Percentiles rank a stretch among this genome's conserved stretches.
These are phyloP conservation scores for Sinotaia quadrata DNA, from an alignment of 2,888 invertebrate genomes.

Conservation along the genomic window DNA sequence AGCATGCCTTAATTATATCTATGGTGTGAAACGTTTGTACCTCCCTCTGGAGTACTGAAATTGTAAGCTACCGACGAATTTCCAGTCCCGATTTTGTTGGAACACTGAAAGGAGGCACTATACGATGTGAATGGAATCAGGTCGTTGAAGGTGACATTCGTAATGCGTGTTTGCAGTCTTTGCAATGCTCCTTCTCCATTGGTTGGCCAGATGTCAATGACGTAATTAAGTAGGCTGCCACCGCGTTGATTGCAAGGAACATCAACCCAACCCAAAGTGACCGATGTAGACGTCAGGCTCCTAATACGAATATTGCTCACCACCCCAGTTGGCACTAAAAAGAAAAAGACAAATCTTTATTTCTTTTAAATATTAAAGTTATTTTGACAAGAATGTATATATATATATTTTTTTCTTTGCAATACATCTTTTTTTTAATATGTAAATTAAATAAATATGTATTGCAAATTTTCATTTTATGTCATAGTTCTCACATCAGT, in stretches of 20 bases:
- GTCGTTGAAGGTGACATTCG: slow-evolving; percentile 7
- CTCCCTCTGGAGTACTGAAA: slow-evolving; percentile 55
- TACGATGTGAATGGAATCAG: slow-evolving; percentile 54
- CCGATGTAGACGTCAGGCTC: slow-evolving; percentile 32
- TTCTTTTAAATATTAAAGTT: too few species aligned
- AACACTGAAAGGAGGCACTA: slow-evolving; percentile 47
- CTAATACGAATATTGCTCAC: slow-evolving; percentile 35
- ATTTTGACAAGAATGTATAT: too few species aligned
- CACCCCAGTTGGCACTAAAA: too few species aligned
- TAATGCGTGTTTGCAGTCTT: slow-evolving; percentile 1
- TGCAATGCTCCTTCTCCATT: neutral
- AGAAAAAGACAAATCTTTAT: too few species aligned
- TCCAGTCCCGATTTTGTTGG: slow-evolving; percentile 48
- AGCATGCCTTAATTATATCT: too few species aligned
- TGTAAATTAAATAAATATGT: too few species aligned
- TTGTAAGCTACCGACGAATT: slow-evolving; percentile 34
- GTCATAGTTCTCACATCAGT: too few species aligned
- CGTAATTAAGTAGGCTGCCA: slow-evolving; percentile 46
- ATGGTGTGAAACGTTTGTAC: too few species aligned
- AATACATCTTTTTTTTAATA: too few species aligned
- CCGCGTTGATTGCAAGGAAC: slow-evolving; percentile 52
- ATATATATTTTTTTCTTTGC: too few species aligned
- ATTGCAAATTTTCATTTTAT: too few species aligned
- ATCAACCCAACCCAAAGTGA: slow-evolving; percentile 48
- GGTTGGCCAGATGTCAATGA: slow-evolving; percentile 32